These are phyloP conservation scores for Megaceryle alcyon DNA, from an alignment of 2,797 vertebrate genomes.

Conservation along the genomic window DNA sequence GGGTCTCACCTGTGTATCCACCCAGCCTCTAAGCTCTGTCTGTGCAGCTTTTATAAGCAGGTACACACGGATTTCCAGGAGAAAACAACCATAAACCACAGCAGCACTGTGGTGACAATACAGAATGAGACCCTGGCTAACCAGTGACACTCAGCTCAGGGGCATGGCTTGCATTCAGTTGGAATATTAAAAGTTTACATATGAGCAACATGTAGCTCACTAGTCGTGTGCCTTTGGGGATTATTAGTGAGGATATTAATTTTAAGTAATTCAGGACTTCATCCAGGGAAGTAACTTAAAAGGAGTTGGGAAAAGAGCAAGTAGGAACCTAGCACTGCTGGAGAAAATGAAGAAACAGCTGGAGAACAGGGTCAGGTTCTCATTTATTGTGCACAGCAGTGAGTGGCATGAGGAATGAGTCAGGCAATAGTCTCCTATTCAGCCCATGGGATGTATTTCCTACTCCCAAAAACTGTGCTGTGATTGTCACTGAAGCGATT, in stretches of 20 bases:
- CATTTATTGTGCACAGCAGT: background rate
- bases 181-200: background rate
- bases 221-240: background rate
- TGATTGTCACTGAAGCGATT: background rate
- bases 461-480: background rate
- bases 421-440: background rate
- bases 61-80: background rate
- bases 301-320: background rate
- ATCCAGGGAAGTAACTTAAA: constrained; percentile 25
- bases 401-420: background rate
- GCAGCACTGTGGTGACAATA: background rate
- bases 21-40: background rate
- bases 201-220: background rate
- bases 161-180: background rate
- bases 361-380: background rate
- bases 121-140: background rate
- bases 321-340: background rate
- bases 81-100: background rate
- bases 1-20: background rate
- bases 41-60: background rate
- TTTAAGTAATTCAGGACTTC: constrained; percentile 20
- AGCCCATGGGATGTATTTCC: background rate
- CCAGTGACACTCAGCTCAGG: background rate
- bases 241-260: constrained; percentile 16
- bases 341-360: constrained; percentile 47